phyloP scores from a whole-genome alignment of 2,797 vertebrate species.

The Rhinatrema bivittatum region DNA sequence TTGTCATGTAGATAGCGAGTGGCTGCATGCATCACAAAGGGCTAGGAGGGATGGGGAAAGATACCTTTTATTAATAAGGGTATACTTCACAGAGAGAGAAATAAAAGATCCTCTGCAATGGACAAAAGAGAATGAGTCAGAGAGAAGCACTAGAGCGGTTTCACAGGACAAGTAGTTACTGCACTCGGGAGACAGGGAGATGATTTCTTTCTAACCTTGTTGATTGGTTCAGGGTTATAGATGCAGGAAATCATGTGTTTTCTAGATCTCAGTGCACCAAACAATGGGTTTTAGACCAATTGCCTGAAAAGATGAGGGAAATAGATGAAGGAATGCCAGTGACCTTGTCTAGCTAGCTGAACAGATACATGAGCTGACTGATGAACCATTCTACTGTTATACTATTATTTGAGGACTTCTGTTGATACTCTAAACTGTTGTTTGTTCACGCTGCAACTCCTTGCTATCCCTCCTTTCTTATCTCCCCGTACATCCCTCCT shows the following conservation, averaged over 20 bases:
- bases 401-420: no score
- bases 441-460: no score
- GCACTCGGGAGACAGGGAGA: no score
- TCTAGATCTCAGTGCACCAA: not conserved
- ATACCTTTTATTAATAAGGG: not conserved
- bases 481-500: not conserved
- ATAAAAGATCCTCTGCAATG: not conserved
- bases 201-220: not conserved
- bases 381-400: no score
- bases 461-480: no score
- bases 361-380: not conserved
- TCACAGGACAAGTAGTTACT: not conserved
- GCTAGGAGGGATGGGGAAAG: not conserved
- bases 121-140: not conserved
- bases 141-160: not conserved
- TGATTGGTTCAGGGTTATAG: not conserved
- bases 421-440: no score
- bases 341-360: not conserved
- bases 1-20: not conserved
- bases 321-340: not conserved
- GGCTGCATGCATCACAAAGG: not conserved
- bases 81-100: not conserved
- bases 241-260: not conserved
- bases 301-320: not conserved
- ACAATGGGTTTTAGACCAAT: not conserved